Conservation (phyloP, 2,113 vertebrate species). For the Festucalex cinctus region DNA sequence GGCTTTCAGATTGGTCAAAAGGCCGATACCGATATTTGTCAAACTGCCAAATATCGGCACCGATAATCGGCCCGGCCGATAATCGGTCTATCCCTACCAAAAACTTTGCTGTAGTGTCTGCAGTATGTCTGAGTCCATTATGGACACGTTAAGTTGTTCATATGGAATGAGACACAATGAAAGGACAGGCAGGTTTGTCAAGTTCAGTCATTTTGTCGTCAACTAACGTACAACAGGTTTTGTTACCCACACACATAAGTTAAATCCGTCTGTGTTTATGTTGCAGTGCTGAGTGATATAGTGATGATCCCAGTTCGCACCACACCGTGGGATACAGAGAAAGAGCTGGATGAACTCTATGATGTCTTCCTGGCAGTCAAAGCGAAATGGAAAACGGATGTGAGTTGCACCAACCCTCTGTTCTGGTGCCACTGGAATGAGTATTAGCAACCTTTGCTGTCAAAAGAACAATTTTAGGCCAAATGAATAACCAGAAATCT, state of each 20-base stretch:
- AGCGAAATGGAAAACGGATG: conserved; percentile 57
- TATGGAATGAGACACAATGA: background rate
- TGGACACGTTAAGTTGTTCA: no score
- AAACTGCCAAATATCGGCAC: no score
- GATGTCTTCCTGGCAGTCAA: conserved; percentile 53
- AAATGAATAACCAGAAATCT: no score
- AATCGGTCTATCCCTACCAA: no score
- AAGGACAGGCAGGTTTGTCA: conserved; percentile 27
- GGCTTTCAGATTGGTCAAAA: no score
- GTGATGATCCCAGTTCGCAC: conserved; percentile 60
- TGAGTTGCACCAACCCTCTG: conserved; percentile 5
- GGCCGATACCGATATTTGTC: no score
- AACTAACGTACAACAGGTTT: background rate
- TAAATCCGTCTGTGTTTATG: background rate
- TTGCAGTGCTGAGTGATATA: conserved; percentile 58
- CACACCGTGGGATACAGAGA: conserved; percentile 36
- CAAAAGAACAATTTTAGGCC: no score
- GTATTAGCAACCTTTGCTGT: no score
- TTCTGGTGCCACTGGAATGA: background rate
- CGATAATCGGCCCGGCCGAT: no score
- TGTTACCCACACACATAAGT: background rate
- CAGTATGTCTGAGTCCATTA: no score
- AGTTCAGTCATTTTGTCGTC: conserved; percentile 3
- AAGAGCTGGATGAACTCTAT: conserved; percentile 64
- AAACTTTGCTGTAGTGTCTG: no score